Evolutionary conservation across 1,140 invertebrate species (phyloP).

Genomic region (Pectinophora gossypiella): DNA sequence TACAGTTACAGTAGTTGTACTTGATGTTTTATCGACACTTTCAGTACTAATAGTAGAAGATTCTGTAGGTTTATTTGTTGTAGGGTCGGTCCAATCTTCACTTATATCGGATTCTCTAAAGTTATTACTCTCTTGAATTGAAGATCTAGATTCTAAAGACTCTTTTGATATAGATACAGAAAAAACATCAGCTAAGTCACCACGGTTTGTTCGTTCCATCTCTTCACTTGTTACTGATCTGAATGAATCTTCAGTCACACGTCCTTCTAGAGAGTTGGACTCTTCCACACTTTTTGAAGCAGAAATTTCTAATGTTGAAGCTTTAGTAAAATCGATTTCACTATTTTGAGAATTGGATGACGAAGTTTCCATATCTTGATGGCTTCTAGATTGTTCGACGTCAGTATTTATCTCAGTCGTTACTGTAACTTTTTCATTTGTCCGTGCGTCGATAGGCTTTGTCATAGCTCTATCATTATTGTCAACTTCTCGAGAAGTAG

Average conservation of each 20-base stretch:
- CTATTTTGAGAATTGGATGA: no score
- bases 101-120: conserved; percentile 15
- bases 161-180: conserved; percentile 1
- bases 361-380: no score
- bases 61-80: neutral
- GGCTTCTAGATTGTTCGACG: no score
- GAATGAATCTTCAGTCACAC: conserved; percentile 20
- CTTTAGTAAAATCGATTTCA: neutral
- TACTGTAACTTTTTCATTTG: no score
- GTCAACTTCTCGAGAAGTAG: no score
- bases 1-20: neutral
- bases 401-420: no score
- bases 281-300: neutral
- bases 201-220: conserved; percentile 4
- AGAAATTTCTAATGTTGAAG: neutral
- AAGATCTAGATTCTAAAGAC: conserved; percentile 26
- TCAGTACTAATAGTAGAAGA: neutral
- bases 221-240: conserved; percentile 3
- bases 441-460: no score
- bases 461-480: no score
- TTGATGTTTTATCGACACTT: conserved; percentile 12
- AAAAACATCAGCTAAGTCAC: neutral
- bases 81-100: conserved; percentile 8
- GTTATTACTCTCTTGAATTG: conserved; percentile 17
- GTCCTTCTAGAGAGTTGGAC: conserved; percentile 14